Conservation (phyloP, 2,797 vertebrate genomes). For the Urosaurus nigricauda region DNA sequence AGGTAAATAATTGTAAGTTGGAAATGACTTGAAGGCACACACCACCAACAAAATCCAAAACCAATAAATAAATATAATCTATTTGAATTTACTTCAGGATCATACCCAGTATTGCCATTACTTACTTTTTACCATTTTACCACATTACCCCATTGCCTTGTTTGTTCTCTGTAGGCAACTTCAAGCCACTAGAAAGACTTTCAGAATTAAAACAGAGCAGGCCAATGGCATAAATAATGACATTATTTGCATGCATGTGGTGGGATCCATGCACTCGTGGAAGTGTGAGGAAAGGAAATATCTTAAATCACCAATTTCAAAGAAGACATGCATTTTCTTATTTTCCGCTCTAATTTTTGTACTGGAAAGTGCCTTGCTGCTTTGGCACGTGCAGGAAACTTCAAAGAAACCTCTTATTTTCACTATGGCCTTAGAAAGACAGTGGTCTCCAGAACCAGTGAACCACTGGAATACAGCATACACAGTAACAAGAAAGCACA, state of each 20-base stretch:
- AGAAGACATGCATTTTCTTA: background rate
- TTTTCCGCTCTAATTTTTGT: background rate
- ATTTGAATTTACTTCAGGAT: too few relatives aligned
- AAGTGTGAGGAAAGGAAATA: background rate
- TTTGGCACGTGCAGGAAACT: background rate
- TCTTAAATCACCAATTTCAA: background rate
- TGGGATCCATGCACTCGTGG: background rate
- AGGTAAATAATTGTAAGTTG: too few relatives aligned
- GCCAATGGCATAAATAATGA: background rate
- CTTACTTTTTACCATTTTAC: too few relatives aligned
- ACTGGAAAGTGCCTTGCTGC: background rate
- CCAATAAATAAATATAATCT: too few relatives aligned
- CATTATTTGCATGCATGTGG: background rate
- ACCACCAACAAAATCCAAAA: too few relatives aligned
- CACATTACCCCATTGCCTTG: too few relatives aligned
- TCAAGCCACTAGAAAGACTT: background rate
- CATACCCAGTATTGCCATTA: too few relatives aligned
- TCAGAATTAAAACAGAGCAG: background rate
- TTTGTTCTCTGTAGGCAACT: too few relatives aligned
- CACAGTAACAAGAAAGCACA: background rate
- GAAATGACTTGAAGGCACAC: too few relatives aligned
- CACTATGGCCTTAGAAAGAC: background rate
- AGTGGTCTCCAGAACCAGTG: background rate
- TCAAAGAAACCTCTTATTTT: slow-evolving; percentile 4
- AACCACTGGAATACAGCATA: background rate